phyloP scores from a whole-genome alignment of 2,113 vertebrate species.

The Ovibos moschatus region DNA sequence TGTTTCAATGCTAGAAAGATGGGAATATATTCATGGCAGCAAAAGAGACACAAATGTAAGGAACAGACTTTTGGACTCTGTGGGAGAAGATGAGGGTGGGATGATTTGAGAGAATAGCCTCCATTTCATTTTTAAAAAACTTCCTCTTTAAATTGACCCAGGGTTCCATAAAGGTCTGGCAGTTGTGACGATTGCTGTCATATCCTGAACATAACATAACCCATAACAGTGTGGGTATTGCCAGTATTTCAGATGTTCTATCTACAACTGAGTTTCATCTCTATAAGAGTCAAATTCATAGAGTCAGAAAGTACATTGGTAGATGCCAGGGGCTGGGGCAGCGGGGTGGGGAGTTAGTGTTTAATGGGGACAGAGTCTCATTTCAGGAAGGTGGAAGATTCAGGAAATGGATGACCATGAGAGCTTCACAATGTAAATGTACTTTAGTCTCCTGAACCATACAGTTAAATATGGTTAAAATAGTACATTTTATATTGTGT shows the following conservation, averaged over 20 bases:
- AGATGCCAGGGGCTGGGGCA: background rate
- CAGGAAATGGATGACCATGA: background rate
- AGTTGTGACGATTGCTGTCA: conserved; percentile 95
- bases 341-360: background rate
- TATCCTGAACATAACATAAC: conserved; percentile 88
- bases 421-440: background rate
- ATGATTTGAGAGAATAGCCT: background rate
- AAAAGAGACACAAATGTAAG: background rate
- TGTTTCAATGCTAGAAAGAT: background rate
- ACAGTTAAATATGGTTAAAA: background rate
- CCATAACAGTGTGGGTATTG: conserved; percentile 85
- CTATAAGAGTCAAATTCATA: conserved; percentile 69
- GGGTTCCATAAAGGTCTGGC: conserved; percentile 94
- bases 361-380: background rate
- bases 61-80: background rate
- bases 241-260: conserved; percentile 90
- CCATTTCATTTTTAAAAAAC: conserved; percentile 85
- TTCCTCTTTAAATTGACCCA: conserved; percentile 93
- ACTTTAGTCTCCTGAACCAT: background rate
- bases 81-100: background rate
- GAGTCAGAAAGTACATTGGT: background rate
- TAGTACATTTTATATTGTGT: background rate
- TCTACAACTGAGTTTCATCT: conserved; percentile 89
- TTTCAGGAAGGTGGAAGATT: background rate
- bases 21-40: background rate